Evolutionary conservation across 1,140 invertebrate genomes (phyloP), one percentile per base, ranked within the genome.

Genomic region (Leptopilina boulardi): DNA sequence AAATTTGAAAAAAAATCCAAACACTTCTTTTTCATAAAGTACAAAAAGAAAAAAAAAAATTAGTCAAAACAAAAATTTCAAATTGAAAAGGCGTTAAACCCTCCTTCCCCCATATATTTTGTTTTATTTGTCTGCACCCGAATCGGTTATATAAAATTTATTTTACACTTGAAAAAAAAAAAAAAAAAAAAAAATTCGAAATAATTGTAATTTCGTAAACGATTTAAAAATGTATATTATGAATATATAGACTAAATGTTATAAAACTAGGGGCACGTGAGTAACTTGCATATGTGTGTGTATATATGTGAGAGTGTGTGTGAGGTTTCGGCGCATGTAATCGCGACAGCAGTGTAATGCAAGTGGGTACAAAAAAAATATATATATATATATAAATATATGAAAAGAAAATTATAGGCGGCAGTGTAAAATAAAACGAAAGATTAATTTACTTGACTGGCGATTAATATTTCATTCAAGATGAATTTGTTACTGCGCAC

Each of bases 371-470:
- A 54, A 47, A 11, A 47, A 56, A 71, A 44, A 44, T 15, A 30
- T 30, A 3, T 3, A 38, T 8, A 38, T 8, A 38, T 8, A 38
- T 38, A 30, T 30, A 30, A 8, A 6, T 38, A 6, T 9, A 38
- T 38, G 34, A 38, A 44, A 44, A 44, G 15, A 51, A 26, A 73
- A 42, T 74, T 70, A 59, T 71, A 47, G 73, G 71, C 70, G 70
- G 71, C 73, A n/a, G 11, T 51, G 76, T 73, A 80, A 77, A 73
- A 74, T 82, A 82, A 85, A 85, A 84, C 81, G 79, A 82, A 84
- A 84, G 83, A 85, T 82, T 78, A 83, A 85, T 79, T 84, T 77
- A 79, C 79, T 82, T 78, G 83, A 83, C 71, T 83, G 82, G 79
- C 81, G 74, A 87, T 84, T 86, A 84, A 85, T 82, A 73, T 73